Evolutionary conservation across 2,113 vertebrate species (phyloP).

Genomic region (Garra rufa): DNA sequence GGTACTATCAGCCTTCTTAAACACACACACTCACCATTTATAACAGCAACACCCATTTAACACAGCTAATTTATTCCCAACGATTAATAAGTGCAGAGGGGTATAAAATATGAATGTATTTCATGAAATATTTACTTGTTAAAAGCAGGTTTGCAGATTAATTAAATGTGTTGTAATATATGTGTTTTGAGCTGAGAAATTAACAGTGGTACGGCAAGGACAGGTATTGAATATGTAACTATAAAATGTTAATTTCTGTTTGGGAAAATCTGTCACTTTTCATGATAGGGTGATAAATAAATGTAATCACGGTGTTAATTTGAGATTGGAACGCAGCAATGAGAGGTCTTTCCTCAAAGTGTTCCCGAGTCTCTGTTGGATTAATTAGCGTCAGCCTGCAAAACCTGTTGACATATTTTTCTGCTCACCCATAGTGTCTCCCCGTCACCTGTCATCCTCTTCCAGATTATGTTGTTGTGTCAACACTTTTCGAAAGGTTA

Average conservation of each 20-base stretch:
- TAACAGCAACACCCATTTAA: not conserved
- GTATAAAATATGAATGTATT: not conserved
- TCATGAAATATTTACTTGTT: conserved; percentile 25
- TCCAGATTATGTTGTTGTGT: conserved; percentile 35
- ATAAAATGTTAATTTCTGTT: conserved; percentile 21
- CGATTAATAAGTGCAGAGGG: conserved; percentile 16
- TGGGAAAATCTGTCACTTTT: conserved; percentile 15
- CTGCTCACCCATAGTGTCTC: conserved; percentile 20
- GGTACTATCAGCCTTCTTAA: conserved; percentile 69
- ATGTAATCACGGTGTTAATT: not conserved
- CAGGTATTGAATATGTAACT: not conserved
- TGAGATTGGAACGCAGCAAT: not conserved
- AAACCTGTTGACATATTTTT: conserved; percentile 31
- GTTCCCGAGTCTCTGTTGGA: conserved; percentile 31
- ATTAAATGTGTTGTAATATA: no score
- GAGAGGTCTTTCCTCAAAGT: not conserved
- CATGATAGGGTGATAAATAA: not conserved
- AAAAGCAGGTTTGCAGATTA: not conserved
- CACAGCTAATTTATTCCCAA: conserved; percentile 20
- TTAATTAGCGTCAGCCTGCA: conserved; percentile 42
- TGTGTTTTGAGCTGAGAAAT: conserved; percentile 23
- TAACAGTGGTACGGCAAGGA: conserved; percentile 1
- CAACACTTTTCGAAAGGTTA: conserved; percentile 34
- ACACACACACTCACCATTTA: not conserved
- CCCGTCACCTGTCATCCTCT: conserved; percentile 9